phyloP scores from a whole-genome alignment of 1,140 invertebrate species.

The Protaetia brevitarsis region DNA sequence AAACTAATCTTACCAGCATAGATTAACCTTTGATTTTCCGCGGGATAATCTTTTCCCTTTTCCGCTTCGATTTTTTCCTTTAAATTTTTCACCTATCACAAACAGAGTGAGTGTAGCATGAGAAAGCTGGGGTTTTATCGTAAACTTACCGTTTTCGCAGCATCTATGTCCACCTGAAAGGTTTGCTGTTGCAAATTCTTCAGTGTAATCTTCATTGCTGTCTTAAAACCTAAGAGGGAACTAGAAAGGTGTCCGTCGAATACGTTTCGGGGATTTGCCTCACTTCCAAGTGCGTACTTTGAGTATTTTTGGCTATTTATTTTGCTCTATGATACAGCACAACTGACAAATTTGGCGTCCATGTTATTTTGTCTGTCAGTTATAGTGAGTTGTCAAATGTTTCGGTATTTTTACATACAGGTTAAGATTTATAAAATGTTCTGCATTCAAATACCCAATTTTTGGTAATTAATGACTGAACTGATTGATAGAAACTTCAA shows the following conservation, averaged over 20 bases:
- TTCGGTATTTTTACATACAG: slow-evolving; percentile 10
- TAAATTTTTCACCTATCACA: slow-evolving; percentile 73
- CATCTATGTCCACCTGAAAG: slow-evolving; percentile 88
- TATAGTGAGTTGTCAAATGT: slow-evolving; percentile 21
- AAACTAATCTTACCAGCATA: slow-evolving; percentile 75
- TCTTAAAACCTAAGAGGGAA: slow-evolving; percentile 9
- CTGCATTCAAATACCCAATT: not conserved
- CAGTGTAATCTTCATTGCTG: slow-evolving; percentile 83
- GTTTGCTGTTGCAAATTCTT: slow-evolving; percentile 94
- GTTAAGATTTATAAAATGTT: not conserved
- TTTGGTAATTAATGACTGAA: too few species aligned
- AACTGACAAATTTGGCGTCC: slow-evolving; percentile 44
- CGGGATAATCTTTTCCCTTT: slow-evolving; percentile 83
- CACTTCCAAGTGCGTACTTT: slow-evolving; percentile 29
- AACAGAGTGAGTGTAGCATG: not conserved
- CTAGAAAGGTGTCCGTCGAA: not conserved
- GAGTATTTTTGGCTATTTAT: slow-evolving; percentile 42
- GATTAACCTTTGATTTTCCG: slow-evolving; percentile 88
- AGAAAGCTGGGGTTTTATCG: not conserved
- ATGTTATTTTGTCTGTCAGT: slow-evolving; percentile 36
- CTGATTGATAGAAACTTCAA: too few species aligned
- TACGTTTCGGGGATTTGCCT: slow-evolving; percentile 22
- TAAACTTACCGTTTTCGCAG: slow-evolving; percentile 72
- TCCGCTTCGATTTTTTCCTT: slow-evolving; percentile 90
- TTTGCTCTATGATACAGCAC: slow-evolving; percentile 44